Percentiles rank a stretch among this genome's conserved stretches.
phyloP scores from a whole-genome alignment of 2,797 vertebrate genomes.

The Muscicapa comitata region DNA sequence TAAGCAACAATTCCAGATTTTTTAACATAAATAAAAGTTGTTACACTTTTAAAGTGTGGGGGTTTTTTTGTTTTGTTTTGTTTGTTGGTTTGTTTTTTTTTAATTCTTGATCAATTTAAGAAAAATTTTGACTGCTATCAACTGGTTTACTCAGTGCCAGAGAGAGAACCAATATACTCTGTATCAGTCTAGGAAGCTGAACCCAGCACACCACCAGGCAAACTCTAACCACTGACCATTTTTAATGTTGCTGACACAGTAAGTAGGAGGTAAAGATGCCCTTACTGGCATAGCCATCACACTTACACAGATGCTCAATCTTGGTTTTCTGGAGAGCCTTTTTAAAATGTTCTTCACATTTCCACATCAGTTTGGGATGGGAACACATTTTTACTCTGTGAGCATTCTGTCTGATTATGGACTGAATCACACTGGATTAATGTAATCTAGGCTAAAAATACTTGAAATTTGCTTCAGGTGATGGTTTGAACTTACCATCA shows the following conservation, averaged over 20 bases:
- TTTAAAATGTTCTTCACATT: not conserved
- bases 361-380: not conserved
- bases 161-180: not conserved
- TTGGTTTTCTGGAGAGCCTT: not conserved
- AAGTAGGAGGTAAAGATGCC: not conserved
- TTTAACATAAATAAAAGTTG: slow-evolving; percentile 24
- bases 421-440: not conserved
- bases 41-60: not conserved
- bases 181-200: not conserved
- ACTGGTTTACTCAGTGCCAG: not conserved
- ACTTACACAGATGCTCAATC: not conserved
- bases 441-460: not conserved
- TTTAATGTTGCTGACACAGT: not conserved
- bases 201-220: not conserved
- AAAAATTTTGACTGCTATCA: not conserved
- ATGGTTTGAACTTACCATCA: not conserved
- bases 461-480: not conserved
- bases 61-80: not conserved
- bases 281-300: not conserved
- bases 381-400: not conserved
- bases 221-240: fast-evolving
- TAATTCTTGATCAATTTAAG: not conserved
- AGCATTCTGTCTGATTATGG: not conserved
- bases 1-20: not conserved
- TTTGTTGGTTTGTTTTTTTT: not conserved